These are phyloP conservation scores for Chaetodon trifascialis DNA, from an alignment of 2,113 vertebrate species.

Conservation along the genomic window DNA sequence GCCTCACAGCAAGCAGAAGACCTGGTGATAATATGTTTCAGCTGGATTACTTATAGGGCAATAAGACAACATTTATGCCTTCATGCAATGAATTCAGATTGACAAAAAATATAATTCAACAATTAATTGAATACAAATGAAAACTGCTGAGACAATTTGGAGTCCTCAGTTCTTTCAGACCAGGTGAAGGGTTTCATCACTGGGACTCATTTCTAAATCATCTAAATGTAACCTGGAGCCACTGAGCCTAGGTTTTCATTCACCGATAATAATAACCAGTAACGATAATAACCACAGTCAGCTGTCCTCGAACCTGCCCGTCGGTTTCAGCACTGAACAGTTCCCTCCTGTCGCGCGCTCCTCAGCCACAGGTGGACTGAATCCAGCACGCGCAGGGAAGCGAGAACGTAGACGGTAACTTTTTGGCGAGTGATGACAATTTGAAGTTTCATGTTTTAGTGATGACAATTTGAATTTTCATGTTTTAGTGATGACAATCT, in stretches of 20 bases:
- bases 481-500: background rate
- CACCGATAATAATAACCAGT: background rate
- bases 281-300: background rate
- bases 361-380: background rate
- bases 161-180: background rate
- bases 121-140: background rate
- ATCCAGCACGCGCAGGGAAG: background rate
- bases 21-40: background rate
- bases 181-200: background rate
- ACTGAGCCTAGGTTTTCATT: background rate
- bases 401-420: background rate
- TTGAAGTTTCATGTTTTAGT: background rate
- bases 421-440: background rate
- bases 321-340: conserved; percentile 78
- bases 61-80: background rate
- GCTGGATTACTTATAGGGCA: background rate
- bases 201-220: background rate
- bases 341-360: conserved; percentile 21
- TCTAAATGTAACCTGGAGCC: background rate
- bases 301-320: background rate
- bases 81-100: background rate
- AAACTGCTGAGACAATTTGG: background rate
- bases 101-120: background rate
- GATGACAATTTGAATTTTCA: background rate
- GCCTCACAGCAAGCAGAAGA: background rate